Conservation (phyloP, 2,888 invertebrate species). For the Coelopa pilipes region DNA sequence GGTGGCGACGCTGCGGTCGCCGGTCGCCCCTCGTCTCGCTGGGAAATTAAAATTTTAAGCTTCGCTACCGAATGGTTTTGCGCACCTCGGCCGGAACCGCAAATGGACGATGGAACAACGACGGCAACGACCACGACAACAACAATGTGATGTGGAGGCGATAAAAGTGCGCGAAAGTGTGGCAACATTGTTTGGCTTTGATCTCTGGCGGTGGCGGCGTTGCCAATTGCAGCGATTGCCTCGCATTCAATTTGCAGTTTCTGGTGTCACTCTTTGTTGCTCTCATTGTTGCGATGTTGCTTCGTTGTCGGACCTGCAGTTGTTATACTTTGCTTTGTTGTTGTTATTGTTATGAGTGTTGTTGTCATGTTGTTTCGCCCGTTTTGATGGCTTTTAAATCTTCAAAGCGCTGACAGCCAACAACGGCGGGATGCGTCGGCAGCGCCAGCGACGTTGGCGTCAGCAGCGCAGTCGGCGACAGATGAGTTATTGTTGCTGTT, state of each 20-base stretch:
- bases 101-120: background rate
- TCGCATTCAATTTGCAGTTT: conserved; percentile 9
- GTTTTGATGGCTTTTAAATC: conserved; percentile 47
- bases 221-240: conserved; percentile 20
- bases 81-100: background rate
- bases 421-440: conserved; percentile 33
- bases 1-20: background rate
- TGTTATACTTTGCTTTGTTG: no score
- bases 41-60: conserved; percentile 23
- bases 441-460: background rate
- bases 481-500: conserved; percentile 24
- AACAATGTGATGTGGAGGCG: background rate
- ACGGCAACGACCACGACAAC: no score
- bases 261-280: background rate
- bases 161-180: conserved; percentile 14
- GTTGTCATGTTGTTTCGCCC: conserved; percentile 38
- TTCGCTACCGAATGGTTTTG: conserved; percentile 34
- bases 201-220: conserved; percentile 27
- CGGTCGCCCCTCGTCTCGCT: background rate
- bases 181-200: conserved; percentile 36
- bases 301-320: background rate
- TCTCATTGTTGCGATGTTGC: conserved; percentile 8
- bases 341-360: no score
- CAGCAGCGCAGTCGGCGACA: conserved; percentile 48
- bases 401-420: conserved; percentile 47